Conservation (phyloP, 2,797 vertebrate genomes). For the Iguana delicatissima region DNA sequence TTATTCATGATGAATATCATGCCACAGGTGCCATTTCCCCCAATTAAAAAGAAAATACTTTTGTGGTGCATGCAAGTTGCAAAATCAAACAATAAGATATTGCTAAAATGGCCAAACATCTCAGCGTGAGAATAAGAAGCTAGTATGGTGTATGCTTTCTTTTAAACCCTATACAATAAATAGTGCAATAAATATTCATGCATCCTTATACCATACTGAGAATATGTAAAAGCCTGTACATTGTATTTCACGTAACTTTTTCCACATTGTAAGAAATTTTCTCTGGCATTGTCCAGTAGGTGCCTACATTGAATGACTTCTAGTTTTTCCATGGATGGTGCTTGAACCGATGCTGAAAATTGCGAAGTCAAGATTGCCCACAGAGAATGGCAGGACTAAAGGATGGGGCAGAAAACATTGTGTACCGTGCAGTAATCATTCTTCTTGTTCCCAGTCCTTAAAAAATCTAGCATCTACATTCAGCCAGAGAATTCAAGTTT, state of each 20-base stretch:
- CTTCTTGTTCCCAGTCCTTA: neutral
- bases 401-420: neutral
- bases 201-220: neutral
- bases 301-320: neutral
- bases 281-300: neutral
- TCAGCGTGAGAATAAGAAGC: neutral
- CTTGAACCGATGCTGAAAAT: neutral
- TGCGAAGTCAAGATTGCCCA: neutral
- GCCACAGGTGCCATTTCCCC: neutral
- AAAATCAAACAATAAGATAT: slow-evolving; percentile 2
- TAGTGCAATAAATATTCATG: neutral
- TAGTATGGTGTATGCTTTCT: neutral
- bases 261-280: neutral
- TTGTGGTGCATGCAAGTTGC: neutral
- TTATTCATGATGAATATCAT: neutral
- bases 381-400: neutral
- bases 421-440: neutral
- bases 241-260: neutral
- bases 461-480: neutral
- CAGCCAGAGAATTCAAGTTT: neutral
- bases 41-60: neutral
- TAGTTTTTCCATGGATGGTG: neutral
- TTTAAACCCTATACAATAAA: neutral
- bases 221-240: neutral
- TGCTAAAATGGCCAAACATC: neutral